These are phyloP conservation scores for Otolemur crassicaudatus DNA, from an alignment of 2,797 vertebrate genomes.

Conservation along the genomic window DNA sequence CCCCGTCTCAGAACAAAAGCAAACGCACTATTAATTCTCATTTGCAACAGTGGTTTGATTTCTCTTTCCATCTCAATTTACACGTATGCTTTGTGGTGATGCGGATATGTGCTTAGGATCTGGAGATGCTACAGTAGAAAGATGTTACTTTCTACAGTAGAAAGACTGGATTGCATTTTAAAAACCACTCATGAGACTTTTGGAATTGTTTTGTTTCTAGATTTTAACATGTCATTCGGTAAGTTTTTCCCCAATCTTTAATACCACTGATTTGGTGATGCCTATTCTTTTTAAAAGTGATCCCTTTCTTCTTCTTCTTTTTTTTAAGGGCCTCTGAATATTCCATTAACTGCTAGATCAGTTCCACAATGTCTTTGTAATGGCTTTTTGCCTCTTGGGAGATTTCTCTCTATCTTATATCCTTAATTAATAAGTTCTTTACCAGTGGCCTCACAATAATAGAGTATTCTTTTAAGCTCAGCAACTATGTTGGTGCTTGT, in stretches of 20 bases:
- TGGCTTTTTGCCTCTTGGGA: slow-evolving; percentile 80
- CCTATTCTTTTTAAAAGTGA: slow-evolving; percentile 67
- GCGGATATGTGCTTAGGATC: background rate
- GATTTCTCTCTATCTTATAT: slow-evolving; percentile 79
- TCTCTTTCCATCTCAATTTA: slow-evolving; percentile 74
- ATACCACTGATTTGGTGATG: slow-evolving; percentile 62
- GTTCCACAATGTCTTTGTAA: slow-evolving; percentile 79
- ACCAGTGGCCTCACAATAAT: slow-evolving; percentile 78
- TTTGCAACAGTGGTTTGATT: slow-evolving; percentile 75
- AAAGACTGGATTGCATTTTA: background rate
- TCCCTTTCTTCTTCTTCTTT: too few species aligned
- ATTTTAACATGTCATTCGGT: slow-evolving; percentile 19
- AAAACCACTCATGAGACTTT: background rate
- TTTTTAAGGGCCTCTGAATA: slow-evolving; percentile 71
- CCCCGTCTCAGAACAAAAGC: slow-evolving; percentile 67
- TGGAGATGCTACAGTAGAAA: background rate
- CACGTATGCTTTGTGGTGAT: slow-evolving; percentile 58
- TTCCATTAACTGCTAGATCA: slow-evolving; percentile 83
- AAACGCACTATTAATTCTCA: slow-evolving; percentile 78
- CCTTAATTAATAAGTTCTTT: slow-evolving; percentile 85
- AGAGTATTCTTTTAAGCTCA: slow-evolving; percentile 75
- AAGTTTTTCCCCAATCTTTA: background rate
- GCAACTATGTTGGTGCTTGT: slow-evolving; percentile 62
- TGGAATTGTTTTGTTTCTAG: slow-evolving; percentile 18
- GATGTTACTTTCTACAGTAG: background rate